phyloP scores from a whole-genome alignment of 1,140 invertebrate species.

The Drosophila grimshawi region DNA sequence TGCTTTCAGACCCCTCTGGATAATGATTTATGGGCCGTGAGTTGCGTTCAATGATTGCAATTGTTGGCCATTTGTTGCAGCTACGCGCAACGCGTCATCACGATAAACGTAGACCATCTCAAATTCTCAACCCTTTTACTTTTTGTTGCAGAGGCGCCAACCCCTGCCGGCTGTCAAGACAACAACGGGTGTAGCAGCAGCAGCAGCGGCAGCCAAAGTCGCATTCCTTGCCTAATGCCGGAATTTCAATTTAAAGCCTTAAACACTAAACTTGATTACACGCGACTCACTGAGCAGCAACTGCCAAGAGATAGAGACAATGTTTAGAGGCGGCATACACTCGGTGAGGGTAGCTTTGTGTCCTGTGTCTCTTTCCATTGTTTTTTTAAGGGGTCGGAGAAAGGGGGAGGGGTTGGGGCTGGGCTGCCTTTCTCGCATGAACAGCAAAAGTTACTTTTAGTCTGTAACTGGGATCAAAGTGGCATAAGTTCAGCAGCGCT shows the following conservation, averaged over 20 bases:
- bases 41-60: constrained; percentile 43
- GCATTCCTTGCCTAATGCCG: constrained; percentile 74
- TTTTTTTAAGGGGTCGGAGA: constrained; percentile 12
- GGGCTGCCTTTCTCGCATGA: constrained; percentile 57
- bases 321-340: not conserved
- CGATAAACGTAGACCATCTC: constrained; percentile 7
- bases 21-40: constrained; percentile 38
- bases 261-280: constrained; percentile 81
- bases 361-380: constrained; percentile 51
- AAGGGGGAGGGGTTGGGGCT: not conserved
- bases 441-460: constrained; percentile 65
- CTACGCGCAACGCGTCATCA: constrained; percentile 9
- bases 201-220: constrained; percentile 10
- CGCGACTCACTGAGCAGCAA: constrained; percentile 52
- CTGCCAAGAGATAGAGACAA: constrained; percentile 7
- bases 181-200: not conserved
- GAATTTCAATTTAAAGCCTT: constrained; percentile 78
- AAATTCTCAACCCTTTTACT: constrained; percentile 19
- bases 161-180: constrained; percentile 2
- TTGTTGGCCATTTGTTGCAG: constrained; percentile 46
- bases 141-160: too few species aligned
- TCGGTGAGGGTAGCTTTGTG: constrained; percentile 31
- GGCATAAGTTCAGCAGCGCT: constrained; percentile 67
- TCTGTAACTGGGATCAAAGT: constrained; percentile 66
- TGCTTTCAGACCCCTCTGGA: not conserved